These are phyloP conservation scores for Aphidius ervi DNA, from an alignment of 1,140 invertebrate species.

Conservation along the genomic window DNA sequence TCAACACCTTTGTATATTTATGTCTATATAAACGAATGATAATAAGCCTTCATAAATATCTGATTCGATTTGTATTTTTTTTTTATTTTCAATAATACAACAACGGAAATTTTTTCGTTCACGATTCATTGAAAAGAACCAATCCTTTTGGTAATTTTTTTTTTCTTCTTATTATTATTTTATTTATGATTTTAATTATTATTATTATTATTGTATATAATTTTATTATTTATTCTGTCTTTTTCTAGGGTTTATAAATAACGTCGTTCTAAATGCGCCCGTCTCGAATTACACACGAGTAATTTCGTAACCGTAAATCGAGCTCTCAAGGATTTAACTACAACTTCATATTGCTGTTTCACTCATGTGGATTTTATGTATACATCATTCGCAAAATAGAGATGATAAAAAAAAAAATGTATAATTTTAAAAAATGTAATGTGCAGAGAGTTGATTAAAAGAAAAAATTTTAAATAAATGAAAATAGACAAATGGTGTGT, in stretches of 20 bases:
- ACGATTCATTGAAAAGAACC: too few relatives aligned
- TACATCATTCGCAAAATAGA: too few relatives aligned
- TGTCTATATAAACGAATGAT: too few relatives aligned
- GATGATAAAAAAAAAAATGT: too few relatives aligned
- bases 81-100: too few relatives aligned
- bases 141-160: neutral
- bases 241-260: conserved; percentile 29
- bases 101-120: too few relatives aligned
- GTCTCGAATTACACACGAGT: conserved; percentile 42
- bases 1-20: too few relatives aligned
- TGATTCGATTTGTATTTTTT: too few relatives aligned
- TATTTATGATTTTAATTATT: neutral
- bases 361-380: neutral
- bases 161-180: neutral
- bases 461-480: conserved; percentile 1
- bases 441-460: conserved; percentile 1
- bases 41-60: too few relatives aligned
- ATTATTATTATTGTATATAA: neutral
- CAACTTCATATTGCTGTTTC: too few relatives aligned
- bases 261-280: conserved; percentile 30
- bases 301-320: conserved; percentile 51
- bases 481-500: neutral
- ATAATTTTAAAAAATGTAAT: conserved; percentile 8
- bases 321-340: conserved; percentile 44
- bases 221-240: too few relatives aligned